A percentile compares a stretch with the other conserved stretches of the same genome.
Conservation (phyloP, 2,888 invertebrate genomes). For the Ormyrus nitidulus region DNA sequence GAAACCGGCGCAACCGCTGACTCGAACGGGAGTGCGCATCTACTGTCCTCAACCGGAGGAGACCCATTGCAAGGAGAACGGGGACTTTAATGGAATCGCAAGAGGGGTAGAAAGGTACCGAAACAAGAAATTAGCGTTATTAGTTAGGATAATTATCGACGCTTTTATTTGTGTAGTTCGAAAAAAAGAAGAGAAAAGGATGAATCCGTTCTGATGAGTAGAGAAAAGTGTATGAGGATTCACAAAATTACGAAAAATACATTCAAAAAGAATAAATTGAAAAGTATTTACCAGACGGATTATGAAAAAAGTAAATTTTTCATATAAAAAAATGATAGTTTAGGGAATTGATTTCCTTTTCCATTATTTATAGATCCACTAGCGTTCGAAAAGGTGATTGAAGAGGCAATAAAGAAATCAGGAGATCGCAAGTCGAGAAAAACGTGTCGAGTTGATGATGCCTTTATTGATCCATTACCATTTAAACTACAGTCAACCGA, state of each 20-base stretch:
- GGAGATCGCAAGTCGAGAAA: too few species aligned
- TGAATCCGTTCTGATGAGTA: slow-evolving; percentile 11
- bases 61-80: not conserved
- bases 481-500: slow-evolving; percentile 14
- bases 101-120: too few species aligned
- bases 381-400: not conserved
- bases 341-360: not conserved
- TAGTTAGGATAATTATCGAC: not conserved
- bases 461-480: not conserved
- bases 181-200: slow-evolving; percentile 5
- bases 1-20: slow-evolving; percentile 80
- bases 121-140: not conserved
- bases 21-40: slow-evolving; percentile 73
- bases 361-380: not conserved
- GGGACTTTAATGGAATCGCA: too few species aligned
- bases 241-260: not conserved
- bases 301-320: slow-evolving; percentile 63
- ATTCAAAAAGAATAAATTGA: slow-evolving; percentile 76
- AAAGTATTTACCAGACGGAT: slow-evolving; percentile 79
- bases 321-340: not conserved
- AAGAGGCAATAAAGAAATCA: not conserved
- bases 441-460: too few species aligned
- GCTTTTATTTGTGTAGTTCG: not conserved
- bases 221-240: slow-evolving; percentile 22
- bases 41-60: not conserved